Base-by-base conservation (phyloP, 2,797 vertebrate genomes). In the Alectoris magna region DNA sequence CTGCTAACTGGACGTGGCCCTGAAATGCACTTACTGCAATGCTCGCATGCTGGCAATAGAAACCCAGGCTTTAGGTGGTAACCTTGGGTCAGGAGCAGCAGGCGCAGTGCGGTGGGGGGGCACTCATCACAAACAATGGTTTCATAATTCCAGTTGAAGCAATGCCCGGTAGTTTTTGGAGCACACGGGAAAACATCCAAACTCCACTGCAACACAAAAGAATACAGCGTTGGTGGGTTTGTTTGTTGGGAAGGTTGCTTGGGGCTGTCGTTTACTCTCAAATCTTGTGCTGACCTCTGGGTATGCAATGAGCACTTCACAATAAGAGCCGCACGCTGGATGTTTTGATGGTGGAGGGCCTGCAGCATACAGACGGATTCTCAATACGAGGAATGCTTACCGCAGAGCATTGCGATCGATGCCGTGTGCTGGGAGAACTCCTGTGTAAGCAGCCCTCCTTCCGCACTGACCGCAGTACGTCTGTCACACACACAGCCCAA, bases 391-490 rank as follows among this genome's bases (percentile, higher is more conserved):
- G 81, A 51, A 78, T n/a, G 39, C 43, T 87, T 84, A 34, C 67
- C 51, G 73, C 84, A 72, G 70, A 84, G 58, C 60, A 15, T 44
- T 75, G 79, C 22, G 18, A 94, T 91, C 93, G 56, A 88, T 93
- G 51, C 31, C 71, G 19, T 1, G 23, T 51, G 79, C 91, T 84
- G 51, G 66, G 36, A 53, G 77, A 96, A 78, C 27, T 34, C 27
- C 84, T 9, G 63, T 51, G 94, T 34, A 63, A 93, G 91, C 86
- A 96, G 24, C 69, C 49, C 15, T 46, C 34, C 55, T 58, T 58
- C 49, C 9, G 7, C 31, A 49, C 26, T 18, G 49, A 3, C 38
- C 56, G 75, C 71, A 60, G 58, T 58, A 4, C 41, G 44, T 5
- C n/a, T 66, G 24, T 11, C 73, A 56, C 38, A 43, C 56, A 64